Base-by-base conservation (phyloP, 2,888 invertebrate genomes). In the Epsilonema sp. region DNA sequence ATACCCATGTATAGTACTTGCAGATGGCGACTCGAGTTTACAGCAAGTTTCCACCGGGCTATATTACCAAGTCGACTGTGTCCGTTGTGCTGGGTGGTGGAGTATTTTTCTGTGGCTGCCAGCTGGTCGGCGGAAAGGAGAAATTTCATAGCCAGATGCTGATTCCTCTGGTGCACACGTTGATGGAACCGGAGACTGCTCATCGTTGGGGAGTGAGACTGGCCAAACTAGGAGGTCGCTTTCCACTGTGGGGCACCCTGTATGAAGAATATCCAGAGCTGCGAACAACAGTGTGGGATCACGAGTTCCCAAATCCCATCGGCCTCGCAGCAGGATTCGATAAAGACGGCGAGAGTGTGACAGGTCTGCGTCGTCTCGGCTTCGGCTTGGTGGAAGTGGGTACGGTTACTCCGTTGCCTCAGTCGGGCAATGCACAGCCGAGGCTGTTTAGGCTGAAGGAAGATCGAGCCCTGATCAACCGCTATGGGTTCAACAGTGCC, bases 311-410 rank as follows among this genome's bases (percentile, higher is more conserved):
- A 46, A 90, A 87, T 70, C 90, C 92, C 0, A 67, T 94, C 56
- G 92, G 92, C 19, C 78, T 94, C 61, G 92, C 92, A 24, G 92
- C 92, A 48, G 92, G 92, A 8, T 92, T 90, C 70, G 92, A 94
- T 66, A 94, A 94, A 67, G 79, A 92, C 68, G 90, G 79, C 3
- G 87, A 90, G 71, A 86, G 83, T 21, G 72, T 89, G 1, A 67
- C 76, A 57, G 82, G 85, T 1, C 67, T 94, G 69, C 85, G 49
- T 92, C 92, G 0, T 90, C 92, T 69, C n/a, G 45, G 40, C 22
- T 46, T 44, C 44, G 37, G 36, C 5, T 36, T 89, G 66, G 77
- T 92, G 21, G 92, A 94, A 75, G 77, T 94, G 56, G 92, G 94
- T 49, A 86, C 87, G 3, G 78, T 92, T 0, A 92, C 92, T 1